Evolutionary conservation across 2,888 invertebrate species (phyloP).

Genomic region (Xanthorhoe designata): DNA sequence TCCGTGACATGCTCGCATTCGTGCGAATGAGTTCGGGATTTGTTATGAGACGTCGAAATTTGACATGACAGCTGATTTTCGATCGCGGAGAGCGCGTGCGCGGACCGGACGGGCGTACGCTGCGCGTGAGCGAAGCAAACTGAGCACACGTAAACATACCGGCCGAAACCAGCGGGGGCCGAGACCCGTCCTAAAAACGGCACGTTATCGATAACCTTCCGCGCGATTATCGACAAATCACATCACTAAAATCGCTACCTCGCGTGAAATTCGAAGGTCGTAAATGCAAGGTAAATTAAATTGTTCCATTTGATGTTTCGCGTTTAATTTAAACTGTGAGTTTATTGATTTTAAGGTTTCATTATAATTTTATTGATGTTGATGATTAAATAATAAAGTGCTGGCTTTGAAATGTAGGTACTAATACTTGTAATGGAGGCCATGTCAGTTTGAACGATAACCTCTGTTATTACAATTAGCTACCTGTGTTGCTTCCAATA

Average conservation of each 20-base stretch:
- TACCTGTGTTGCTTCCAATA: too few species aligned
- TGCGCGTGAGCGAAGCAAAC: slow-evolving; percentile 69
- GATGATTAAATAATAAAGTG: not conserved
- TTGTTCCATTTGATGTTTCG: slow-evolving; percentile 35
- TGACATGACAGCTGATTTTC: slow-evolving; percentile 79
- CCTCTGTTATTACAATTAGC: too few species aligned
- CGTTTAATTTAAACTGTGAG: slow-evolving; percentile 26
- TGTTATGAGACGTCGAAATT: slow-evolving; percentile 72
- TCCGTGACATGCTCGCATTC: slow-evolving; percentile 40
- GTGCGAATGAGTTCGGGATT: slow-evolving; percentile 48
- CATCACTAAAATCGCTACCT: slow-evolving; percentile 62
- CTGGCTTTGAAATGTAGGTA: not conserved
- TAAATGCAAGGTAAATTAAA: slow-evolving; percentile 39
- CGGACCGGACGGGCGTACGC: slow-evolving; percentile 63
- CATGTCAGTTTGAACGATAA: too few species aligned
- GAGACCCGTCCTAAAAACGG: slow-evolving; percentile 65
- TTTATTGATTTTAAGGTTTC: slow-evolving; percentile 18
- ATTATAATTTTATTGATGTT: not conserved
- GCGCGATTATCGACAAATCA: slow-evolving; percentile 54
- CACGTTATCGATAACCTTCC: slow-evolving; percentile 72
- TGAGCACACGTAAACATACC: slow-evolving; percentile 61
- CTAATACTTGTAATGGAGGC: too few species aligned
- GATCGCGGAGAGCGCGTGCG: slow-evolving; percentile 67
- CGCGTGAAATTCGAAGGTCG: slow-evolving; percentile 55
- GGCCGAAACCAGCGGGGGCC: slow-evolving; percentile 64